phyloP scores from a whole-genome alignment of 2,797 vertebrate genomes.

The Sciurus carolinensis region DNA sequence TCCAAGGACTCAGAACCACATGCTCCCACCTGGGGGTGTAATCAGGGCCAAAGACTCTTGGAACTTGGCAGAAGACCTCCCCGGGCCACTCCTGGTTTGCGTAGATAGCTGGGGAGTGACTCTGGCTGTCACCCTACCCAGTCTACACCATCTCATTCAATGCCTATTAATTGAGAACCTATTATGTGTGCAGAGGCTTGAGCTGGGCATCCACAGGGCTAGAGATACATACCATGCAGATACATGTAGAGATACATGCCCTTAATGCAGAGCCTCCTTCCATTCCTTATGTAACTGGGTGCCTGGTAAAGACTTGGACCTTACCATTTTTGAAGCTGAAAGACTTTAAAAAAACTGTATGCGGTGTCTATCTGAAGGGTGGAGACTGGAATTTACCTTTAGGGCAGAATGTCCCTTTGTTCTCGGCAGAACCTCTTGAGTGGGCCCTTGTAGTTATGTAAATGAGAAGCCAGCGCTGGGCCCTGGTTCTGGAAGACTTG shows the following conservation, averaged over 20 bases:
- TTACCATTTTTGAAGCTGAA: conserved; percentile 63
- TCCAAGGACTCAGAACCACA: neutral
- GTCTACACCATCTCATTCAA: neutral
- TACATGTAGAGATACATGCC: too few species aligned
- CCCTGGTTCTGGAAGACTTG: neutral
- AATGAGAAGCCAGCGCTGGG: conserved; percentile 63
- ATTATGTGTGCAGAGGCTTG: neutral
- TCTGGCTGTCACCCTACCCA: neutral
- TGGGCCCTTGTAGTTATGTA: conserved; percentile 73
- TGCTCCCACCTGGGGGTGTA: neutral
- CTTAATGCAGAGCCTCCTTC: neutral
- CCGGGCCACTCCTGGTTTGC: neutral
- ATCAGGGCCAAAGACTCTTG: neutral
- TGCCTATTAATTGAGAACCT: neutral
- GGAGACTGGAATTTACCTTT: conserved; percentile 68
- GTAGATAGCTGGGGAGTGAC: neutral
- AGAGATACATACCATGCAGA: neutral
- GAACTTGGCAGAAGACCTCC: neutral
- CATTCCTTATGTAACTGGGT: conserved; percentile 47
- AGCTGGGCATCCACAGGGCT: neutral
- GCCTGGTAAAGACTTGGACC: conserved; percentile 4
- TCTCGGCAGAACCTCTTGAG: conserved; percentile 68
- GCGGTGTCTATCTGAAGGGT: conserved; percentile 64
- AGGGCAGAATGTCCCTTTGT: conserved; percentile 76
- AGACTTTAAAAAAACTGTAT: conserved; percentile 62